phyloP scores from a whole-genome alignment of 2,888 invertebrate species.

The Tinea trinotella region DNA sequence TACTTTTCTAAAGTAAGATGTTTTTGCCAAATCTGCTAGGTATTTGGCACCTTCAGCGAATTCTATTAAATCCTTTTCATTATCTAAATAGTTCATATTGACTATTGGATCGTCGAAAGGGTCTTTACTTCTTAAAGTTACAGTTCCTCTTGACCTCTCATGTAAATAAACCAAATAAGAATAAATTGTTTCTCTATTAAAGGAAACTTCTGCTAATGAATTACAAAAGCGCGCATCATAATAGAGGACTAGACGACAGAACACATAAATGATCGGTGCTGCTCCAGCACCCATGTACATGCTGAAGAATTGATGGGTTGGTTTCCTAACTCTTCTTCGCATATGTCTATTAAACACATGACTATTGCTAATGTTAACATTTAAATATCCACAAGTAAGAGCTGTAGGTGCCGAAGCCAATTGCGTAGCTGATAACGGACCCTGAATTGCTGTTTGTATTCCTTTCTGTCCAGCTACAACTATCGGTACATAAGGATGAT shows the following conservation, averaged over 20 bases:
- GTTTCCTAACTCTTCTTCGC: conserved; percentile 26
- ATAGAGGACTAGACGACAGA: conserved; percentile 43
- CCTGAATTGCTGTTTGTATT: conserved; percentile 28
- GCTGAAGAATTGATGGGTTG: conserved; percentile 50
- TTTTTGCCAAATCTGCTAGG: conserved; percentile 35
- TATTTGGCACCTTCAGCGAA: conserved; percentile 43
- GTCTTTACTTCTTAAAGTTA: conserved; percentile 40
- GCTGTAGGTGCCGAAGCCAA: conserved; percentile 38
- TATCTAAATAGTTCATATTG: conserved; percentile 51
- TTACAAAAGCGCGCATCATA: conserved; percentile 47
- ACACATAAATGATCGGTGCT: conserved; percentile 27
- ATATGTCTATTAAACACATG: not conserved
- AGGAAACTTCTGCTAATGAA: conserved; percentile 23
- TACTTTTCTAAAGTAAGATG: conserved; percentile 39
- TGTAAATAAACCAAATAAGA: conserved; percentile 59
- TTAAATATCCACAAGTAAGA: conserved; percentile 32
- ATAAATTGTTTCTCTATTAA: conserved; percentile 5
- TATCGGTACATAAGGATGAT: conserved; percentile 58
- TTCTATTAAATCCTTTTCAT: conserved; percentile 43
- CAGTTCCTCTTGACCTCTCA: conserved; percentile 60
- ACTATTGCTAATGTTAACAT: not conserved
- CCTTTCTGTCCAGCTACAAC: conserved; percentile 49
- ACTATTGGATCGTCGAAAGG: conserved; percentile 49
- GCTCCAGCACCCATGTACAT: conserved; percentile 40
- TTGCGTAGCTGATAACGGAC: conserved; percentile 30